Evolutionary conservation across 2,113 vertebrate species (phyloP), one percentile per base, ranked within the genome.

Genomic region (Cyanistes caeruleus): DNA sequence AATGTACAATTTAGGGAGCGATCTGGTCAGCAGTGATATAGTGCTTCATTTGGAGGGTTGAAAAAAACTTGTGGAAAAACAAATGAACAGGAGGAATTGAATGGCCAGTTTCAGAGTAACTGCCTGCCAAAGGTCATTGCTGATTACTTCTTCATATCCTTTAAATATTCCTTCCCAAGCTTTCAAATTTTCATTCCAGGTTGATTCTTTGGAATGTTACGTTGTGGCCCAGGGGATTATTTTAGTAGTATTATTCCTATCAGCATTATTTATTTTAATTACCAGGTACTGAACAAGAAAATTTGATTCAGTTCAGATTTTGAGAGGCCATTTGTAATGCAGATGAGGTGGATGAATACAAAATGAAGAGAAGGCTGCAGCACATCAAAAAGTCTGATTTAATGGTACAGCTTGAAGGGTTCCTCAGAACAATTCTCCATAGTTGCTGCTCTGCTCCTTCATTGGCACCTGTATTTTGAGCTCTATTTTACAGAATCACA

Each of bases 211-310:
- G 84, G 76, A 91, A 62, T 88, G 51, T 27, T 94, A 8, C 5
- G 1, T 74, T 67, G 18, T 74, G 59, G 33, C 72, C 18, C 46
- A 48, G 33, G 76, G 76, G 76, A 86, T 90, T 95, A 51, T 85
- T 96, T 97, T 88, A 77, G 55, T 77, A 83, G 13, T 74, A 69
- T 88, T 93, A 65, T 80, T 90, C 56, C 59, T 67, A 84, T 93
- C 68, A 70, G 33, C 59, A 53, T 90, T 95, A 70, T 78, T 94
- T 92, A 90, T 94, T 85, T 87, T 91, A 87, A 91, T 94, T 89
- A 85, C 74, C 88, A 74, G 60, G 51, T 94, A 56, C 70, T 74
- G 78, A 96, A 88, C 55, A 62, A 80, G 63, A 96, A 55, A 82
- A 86, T 87, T 89, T 82, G 56, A 78, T 93, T 83, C 62, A 65